Conservation (phyloP, 35 echinoderm and acorn worm species). For the Diadema setosum region DNA sequence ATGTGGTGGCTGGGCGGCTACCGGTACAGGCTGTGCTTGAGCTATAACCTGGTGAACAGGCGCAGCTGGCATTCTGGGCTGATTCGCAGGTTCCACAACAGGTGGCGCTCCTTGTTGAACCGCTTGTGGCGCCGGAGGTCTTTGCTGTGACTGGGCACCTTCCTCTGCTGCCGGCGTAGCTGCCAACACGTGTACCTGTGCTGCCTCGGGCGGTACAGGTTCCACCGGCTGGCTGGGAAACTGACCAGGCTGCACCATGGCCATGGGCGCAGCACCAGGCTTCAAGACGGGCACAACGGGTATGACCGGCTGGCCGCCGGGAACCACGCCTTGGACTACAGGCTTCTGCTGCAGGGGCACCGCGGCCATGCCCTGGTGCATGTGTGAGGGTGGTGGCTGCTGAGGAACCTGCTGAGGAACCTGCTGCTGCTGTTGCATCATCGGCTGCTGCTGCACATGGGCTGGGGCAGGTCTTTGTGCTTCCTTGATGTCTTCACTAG, state of each 20-base stretch:
- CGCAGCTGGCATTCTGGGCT: neutral
- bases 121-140: neutral
- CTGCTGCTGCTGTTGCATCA: neutral
- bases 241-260: neutral
- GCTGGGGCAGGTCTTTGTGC: neutral
- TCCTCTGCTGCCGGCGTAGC: neutral
- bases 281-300: neutral
- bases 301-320: too few relatives aligned
- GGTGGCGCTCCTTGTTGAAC: conserved; percentile 8
- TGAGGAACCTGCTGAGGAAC: neutral
- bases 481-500: neutral
- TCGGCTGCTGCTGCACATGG: neutral
- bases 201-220: neutral
- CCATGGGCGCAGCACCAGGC: neutral
- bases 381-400: neutral
- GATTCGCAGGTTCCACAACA: neutral
- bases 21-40: neutral
- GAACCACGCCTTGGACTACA: neutral
- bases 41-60: neutral
- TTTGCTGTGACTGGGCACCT: neutral
- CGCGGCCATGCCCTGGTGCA: neutral
- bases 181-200: neutral
- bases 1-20: neutral
- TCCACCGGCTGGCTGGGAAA: neutral
- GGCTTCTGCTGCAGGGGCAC: neutral